Base-by-base conservation (phyloP, 2,113 vertebrate genomes). In the Triplophysa siluroides region DNA sequence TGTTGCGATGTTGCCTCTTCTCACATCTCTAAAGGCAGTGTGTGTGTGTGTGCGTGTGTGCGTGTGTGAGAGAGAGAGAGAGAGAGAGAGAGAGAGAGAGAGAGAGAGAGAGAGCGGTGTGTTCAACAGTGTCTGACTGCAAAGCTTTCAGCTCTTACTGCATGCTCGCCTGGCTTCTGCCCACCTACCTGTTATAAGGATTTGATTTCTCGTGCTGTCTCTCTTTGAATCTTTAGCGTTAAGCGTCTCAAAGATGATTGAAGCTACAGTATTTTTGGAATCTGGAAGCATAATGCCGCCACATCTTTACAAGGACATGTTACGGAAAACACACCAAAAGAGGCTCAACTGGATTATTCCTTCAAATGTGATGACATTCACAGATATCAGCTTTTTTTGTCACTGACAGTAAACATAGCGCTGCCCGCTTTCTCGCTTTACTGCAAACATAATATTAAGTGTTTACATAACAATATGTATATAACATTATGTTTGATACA, bases 171-270 rank as follows among this genome's bases (percentile, higher is more conserved):
- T 56, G 50, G 73, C 73, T 64, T 78, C 67, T 81, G 82, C 82
- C 84, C 84, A 83, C 84, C 79, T 83, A 81, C 79, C 78, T 80
- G 78, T 85, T 88, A 83, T 89, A 85, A 85, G 86, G 50, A 52
- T 52, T 87, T 75, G 60, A 74, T 75, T 67, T 45, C 56, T 69
- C 21, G 60, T 80, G 71, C 66, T 84, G 73, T 85, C 60, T 64
- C 64, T 85, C 79, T 67, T 58, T 45, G 79, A 63, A 77, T 65
- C 72, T 18, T 73, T 26, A 72, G 21, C 54, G 14, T 38, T 73
- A 21, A 29, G 11, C 45, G n/a, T 74, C 60, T 29, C 61, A 50
- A 56, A 61, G 58, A 64, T 65, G 4, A 65, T 54, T 65, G 23
- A 61, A 75, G 60, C 12, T 77, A 38, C 33, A 38, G 33, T 38